These are phyloP conservation scores for Cyphomyrus plagiostoma DNA, from an alignment of 2,113 vertebrate species.

Conservation along the genomic window DNA sequence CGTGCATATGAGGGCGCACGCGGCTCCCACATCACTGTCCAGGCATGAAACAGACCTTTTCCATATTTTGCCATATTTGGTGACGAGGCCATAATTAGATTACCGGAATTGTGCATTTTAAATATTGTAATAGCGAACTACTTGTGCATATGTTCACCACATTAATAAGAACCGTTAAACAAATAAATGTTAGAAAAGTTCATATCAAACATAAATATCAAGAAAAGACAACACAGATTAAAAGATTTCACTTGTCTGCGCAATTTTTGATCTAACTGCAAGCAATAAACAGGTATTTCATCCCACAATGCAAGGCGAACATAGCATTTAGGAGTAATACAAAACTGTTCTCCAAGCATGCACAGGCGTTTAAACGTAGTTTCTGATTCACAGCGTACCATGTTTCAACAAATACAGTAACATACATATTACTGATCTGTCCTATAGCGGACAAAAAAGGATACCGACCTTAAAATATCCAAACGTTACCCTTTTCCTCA, in stretches of 20 bases:
- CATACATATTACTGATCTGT: neutral
- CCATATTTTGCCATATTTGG: conserved; percentile 67
- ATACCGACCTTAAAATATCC: neutral
- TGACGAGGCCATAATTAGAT: conserved; percentile 47
- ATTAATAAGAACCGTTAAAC: neutral
- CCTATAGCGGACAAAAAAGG: neutral
- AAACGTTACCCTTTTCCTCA: neutral
- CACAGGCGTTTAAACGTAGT: neutral
- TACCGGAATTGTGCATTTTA: conserved; percentile 39
- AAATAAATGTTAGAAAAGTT: neutral
- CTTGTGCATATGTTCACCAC: neutral
- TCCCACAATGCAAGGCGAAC: neutral
- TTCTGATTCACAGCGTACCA: neutral
- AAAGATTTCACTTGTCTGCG: neutral
- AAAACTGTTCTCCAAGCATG: neutral
- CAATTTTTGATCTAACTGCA: neutral
- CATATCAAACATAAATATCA: neutral
- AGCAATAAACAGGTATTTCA: neutral
- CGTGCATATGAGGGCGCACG: conserved; percentile 52
- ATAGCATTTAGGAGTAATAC: neutral
- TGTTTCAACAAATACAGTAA: neutral
- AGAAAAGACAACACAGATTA: neutral
- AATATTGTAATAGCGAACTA: conserved; percentile 16
- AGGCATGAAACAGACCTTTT: conserved; percentile 27
- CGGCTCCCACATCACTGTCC: conserved; percentile 27